Percentiles rank a stretch among this genome's conserved stretches.
Conservation (phyloP, 2,113 vertebrate genomes). For the Pelvicachromis taeniatus region DNA sequence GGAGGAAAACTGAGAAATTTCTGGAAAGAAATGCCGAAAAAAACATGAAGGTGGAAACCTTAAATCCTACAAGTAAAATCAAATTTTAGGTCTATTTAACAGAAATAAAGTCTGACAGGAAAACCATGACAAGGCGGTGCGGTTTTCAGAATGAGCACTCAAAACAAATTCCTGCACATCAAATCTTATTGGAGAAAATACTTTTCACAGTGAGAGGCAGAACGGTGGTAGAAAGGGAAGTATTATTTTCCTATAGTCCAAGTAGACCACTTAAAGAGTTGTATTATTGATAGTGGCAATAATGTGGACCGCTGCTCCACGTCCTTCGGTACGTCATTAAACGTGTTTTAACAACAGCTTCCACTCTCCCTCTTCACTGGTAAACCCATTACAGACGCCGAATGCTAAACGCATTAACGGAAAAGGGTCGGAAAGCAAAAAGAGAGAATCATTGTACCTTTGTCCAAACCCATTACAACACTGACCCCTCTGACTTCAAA, state of each 20-base stretch:
- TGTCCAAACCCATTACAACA: slow-evolving; percentile 67
- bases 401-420: slow-evolving; percentile 72
- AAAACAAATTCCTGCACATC: slow-evolving; percentile 57
- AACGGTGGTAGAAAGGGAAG: slow-evolving; percentile 59
- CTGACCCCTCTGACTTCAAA: slow-evolving; percentile 69
- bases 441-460: slow-evolving; percentile 62
- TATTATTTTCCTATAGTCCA: slow-evolving; percentile 68
- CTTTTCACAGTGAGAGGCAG: slow-evolving; percentile 46
- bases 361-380: slow-evolving; percentile 54
- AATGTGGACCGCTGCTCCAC: slow-evolving; percentile 59
- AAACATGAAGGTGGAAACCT: slow-evolving; percentile 53
- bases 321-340: slow-evolving; percentile 67
- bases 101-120: slow-evolving; percentile 59
- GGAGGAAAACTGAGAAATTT: slow-evolving; percentile 54
- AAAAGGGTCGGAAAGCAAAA: slow-evolving; percentile 51
- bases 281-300: slow-evolving; percentile 72
- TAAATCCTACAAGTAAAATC: slow-evolving; percentile 67
- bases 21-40: slow-evolving; percentile 50
- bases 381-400: slow-evolving; percentile 63
- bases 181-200: slow-evolving; percentile 53
- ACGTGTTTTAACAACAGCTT: slow-evolving; percentile 57
- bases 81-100: slow-evolving; percentile 54
- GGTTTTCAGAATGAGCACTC: slow-evolving; percentile 54
- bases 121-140: slow-evolving; percentile 53
- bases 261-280: slow-evolving; percentile 70